phyloP scores from a whole-genome alignment of 2,888 invertebrate genomes.

The Drosophila infuscata region DNA sequence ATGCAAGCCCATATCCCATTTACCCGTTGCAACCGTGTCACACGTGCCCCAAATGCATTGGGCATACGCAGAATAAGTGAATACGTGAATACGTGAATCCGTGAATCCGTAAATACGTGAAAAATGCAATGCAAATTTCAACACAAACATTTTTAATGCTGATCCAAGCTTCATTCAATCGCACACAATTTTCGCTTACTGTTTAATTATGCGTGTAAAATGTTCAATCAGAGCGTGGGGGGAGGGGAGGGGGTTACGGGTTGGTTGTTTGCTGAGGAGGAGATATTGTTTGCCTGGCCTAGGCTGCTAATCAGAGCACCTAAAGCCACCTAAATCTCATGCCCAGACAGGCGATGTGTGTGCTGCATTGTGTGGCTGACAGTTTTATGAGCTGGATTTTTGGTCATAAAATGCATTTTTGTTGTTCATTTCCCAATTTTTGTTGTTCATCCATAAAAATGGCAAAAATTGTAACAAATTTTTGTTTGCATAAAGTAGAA shows the following conservation, averaged over 20 bases:
- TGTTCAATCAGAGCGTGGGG: conserved; percentile 51
- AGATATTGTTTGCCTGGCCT: conserved; percentile 7
- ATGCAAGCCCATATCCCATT: conserved; percentile 41
- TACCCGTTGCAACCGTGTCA: conserved; percentile 3
- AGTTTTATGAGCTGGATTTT: conserved; percentile 55
- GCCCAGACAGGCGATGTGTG: conserved; percentile 1
- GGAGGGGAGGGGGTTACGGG: background rate
- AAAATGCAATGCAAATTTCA: conserved; percentile 64
- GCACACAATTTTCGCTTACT: conserved; percentile 56
- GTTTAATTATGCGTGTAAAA: conserved; percentile 70
- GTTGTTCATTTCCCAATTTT: conserved; percentile 29
- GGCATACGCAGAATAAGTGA: conserved; percentile 41
- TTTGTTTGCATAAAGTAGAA: conserved; percentile 39
- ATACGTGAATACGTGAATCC: conserved; percentile 41
- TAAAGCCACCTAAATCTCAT: conserved; percentile 18
- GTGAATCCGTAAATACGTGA: conserved; percentile 46
- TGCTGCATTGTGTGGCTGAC: conserved; percentile 44
- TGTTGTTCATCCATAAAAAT: conserved; percentile 62
- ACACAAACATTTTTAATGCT: conserved; percentile 63
- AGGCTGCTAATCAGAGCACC: conserved; percentile 52
- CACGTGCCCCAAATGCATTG: conserved; percentile 47
- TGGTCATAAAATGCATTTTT: conserved; percentile 53
- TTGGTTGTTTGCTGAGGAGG: background rate
- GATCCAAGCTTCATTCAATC: conserved; percentile 62
- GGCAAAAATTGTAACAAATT: conserved; percentile 49